Evolutionary conservation across 2,888 invertebrate genomes (phyloP), one percentile per base, ranked within the genome.

Genomic region (Orthosia incerta): DNA sequence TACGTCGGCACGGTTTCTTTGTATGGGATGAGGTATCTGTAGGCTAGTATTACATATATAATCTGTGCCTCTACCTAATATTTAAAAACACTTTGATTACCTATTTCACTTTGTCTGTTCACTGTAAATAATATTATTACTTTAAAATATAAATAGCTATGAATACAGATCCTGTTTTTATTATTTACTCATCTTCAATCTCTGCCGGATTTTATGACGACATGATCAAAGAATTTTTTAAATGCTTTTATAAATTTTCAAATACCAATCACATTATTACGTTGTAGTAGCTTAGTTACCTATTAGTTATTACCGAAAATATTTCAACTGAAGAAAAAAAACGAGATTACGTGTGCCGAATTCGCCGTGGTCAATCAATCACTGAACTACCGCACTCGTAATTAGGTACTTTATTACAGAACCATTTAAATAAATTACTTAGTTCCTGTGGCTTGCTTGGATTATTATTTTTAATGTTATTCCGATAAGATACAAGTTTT

Each of bases 331-430:
- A 51, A 68, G 63, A 68, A 56, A 71, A 82, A 74, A 72, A 61
- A 63, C 18, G 13, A 64, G 46, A 82, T 80, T 71, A 70, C 69
- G 53, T 61, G 65, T 64, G 57, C 56, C 61, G 20, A 79, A 84
- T 82, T 84, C 63, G 76, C 57, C 50, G 62, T 51, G 76, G 60
- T 75, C 79, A 68, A 84, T 82, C 79, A 84, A 84, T 82, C 76
- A 84, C 46, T 68, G 45, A 57, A 75, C 82, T 73, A 81, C 70
- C 74, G 62, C 71, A 62, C 59, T 71, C 56, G 71, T 74, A 76
- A 82, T 84, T 71, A 84, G 76, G 67, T 63, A 74, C 59, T 76
- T 68, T 76, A 74, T 69, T 76, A 76, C 74, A 45, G 20, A 69
- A 55, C 74, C 59, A 80, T 80, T 77, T 72, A 69, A 76, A 76